Conservation (phyloP, 2,113 vertebrate species). For the Cebus imitator region DNA sequence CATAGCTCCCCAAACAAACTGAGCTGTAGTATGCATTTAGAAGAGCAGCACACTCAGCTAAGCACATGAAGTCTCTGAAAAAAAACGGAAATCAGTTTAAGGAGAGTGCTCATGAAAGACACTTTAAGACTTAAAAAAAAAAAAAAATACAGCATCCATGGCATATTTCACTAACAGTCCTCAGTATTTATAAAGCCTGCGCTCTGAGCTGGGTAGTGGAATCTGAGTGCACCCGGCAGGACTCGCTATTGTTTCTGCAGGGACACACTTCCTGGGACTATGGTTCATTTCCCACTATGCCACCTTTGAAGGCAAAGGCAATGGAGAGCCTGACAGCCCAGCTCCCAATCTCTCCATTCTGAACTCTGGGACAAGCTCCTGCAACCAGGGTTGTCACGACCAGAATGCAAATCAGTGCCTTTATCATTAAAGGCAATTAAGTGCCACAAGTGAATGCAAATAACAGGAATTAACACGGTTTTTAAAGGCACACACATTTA, state of each 20-base stretch:
- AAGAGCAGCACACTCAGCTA: not conserved
- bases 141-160: not conserved
- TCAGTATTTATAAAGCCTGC: not conserved
- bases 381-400: not conserved
- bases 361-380: not conserved
- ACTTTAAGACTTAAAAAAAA: not conserved
- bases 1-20: not conserved
- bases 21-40: not conserved
- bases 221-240: not conserved
- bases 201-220: not conserved
- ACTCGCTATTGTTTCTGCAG: not conserved
- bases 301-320: not conserved
- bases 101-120: not conserved
- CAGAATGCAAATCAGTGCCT: constrained; percentile 43
- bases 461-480: not conserved
- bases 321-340: not conserved
- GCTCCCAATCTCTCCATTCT: not conserved
- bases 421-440: constrained; percentile 53
- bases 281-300: not conserved
- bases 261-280: not conserved
- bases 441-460: not conserved
- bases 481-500: constrained; percentile 10
- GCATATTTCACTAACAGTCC: not conserved
- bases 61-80: not conserved
- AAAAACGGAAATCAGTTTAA: not conserved